Evolutionary conservation across 2,113 vertebrate species (phyloP).

Genomic region (Apaloderma vittatum): DNA sequence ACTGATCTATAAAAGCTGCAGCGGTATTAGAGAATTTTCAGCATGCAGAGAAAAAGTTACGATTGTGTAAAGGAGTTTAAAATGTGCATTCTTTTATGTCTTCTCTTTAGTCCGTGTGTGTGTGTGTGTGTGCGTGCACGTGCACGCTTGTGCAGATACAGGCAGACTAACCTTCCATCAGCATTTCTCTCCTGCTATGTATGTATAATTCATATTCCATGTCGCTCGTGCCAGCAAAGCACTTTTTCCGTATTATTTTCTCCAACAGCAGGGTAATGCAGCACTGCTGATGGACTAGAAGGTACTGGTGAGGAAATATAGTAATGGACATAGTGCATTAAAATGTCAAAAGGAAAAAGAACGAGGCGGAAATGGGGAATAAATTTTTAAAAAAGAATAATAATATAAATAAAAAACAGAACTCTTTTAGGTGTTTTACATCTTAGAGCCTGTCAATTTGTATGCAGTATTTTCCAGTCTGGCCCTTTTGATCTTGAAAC

Average conservation of each 20-base stretch:
- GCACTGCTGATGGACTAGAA: constrained; percentile 68
- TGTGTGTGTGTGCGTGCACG: neutral
- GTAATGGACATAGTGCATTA: constrained; percentile 73
- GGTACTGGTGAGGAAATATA: constrained; percentile 67
- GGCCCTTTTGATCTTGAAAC: constrained; percentile 57
- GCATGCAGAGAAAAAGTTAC: neutral
- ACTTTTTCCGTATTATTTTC: constrained; percentile 67
- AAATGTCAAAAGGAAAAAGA: constrained; percentile 70
- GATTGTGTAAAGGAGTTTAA: neutral
- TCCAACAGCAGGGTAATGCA: constrained; percentile 58
- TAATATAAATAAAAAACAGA: constrained; percentile 42
- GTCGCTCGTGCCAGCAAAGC: constrained; percentile 69
- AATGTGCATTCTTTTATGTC: neutral
- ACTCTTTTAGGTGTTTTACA: neutral
- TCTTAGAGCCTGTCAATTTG: neutral
- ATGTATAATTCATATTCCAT: constrained; percentile 86
- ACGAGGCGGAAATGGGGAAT: constrained; percentile 27
- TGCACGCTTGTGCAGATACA: neutral
- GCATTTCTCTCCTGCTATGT: constrained; percentile 53
- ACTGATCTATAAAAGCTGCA: neutral
- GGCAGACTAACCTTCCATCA: constrained; percentile 12
- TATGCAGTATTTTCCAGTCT: neutral
- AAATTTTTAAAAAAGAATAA: constrained; percentile 59
- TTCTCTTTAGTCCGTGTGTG: neutral
- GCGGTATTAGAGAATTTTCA: neutral